Percentiles rank a stretch among this genome's conserved stretches.
phyloP scores from a whole-genome alignment of 2,888 invertebrate species.

The Xestia rhomboidea region DNA sequence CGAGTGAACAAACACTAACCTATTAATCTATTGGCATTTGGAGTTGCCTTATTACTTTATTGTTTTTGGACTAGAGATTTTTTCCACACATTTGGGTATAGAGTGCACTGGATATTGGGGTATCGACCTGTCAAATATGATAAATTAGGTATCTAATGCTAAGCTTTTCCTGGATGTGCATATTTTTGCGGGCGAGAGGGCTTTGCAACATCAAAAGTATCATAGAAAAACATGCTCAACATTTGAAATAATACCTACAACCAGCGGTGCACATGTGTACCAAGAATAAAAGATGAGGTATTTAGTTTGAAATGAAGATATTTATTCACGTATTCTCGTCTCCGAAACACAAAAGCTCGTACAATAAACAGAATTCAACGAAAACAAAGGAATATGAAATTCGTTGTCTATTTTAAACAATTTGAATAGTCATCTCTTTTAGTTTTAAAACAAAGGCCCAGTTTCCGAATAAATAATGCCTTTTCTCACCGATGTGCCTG shows the following conservation, averaged over 20 bases:
- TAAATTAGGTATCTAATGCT: too few species aligned
- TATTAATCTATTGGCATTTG: neutral
- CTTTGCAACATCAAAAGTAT: too few species aligned
- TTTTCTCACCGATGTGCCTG: constrained; percentile 44
- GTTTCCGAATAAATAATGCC: constrained; percentile 40
- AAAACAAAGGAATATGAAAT: constrained; percentile 25
- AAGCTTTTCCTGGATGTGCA: too few species aligned
- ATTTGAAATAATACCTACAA: neutral
- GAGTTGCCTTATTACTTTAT: neutral
- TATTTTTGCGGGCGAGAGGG: too few species aligned
- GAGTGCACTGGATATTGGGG: neutral
- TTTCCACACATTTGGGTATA: neutral
- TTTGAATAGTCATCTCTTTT: constrained; percentile 34
- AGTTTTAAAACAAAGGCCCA: constrained; percentile 30
- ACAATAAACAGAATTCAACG: constrained; percentile 20
- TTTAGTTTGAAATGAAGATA: constrained; percentile 2
- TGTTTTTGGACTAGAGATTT: neutral
- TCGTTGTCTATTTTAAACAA: constrained; percentile 39
- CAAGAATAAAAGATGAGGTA: neutral
- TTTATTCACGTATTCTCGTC: constrained; percentile 11
- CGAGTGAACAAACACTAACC: neutral
- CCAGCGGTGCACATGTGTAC: neutral
- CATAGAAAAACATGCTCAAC: neutral
- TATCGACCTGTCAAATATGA: neutral
- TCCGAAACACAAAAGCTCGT: constrained; percentile 7